Evolutionary conservation across 2,888 invertebrate species (phyloP), one percentile per base, ranked within the genome.

Genomic region (Eupithecia subumbrata): DNA sequence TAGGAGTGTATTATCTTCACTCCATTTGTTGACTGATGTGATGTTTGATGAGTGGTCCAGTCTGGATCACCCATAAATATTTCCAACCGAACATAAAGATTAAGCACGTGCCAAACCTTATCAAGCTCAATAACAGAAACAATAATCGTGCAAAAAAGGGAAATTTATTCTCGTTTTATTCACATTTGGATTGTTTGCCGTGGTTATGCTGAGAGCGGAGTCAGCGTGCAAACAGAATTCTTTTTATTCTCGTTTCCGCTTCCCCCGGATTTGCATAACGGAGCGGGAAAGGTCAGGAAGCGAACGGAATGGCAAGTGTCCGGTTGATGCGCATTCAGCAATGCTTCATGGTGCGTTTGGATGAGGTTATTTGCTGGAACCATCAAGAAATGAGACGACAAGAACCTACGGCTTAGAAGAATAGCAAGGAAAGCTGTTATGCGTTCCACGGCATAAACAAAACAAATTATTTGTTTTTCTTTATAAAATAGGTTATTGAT

Each of bases 241-340:
- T 94, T 95, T 95, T 95, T 94, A 93, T 94, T 95, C 93, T 86
- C 87, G 88, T 91, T 91, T 87, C 92, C 90, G 92, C 93, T 95
- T 92, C 93, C 92, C 91, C 85, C 86, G 85, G 89, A 94, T 95
- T 95, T 94, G 93, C 95, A 95, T 95, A 95, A 92, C 94, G 92
- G 90, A 93, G 91, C 92, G 91, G 92, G 93, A 92, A 93, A 94
- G 95, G 95, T 95, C 94, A 94, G 94, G 89, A 94, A 94, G 93
- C 92, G 94, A 93, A 94, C 89, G 87, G 89, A 92, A 93, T 92
- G 92, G 93, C 92, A 94, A 94, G 93, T 92, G 94, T 92, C 92
- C 92, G 89, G 90, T 89, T 90, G 91, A 90, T 91, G 93, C 87
- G 87, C 86, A 91, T 89, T 95, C 94, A 94, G 94, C 94, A 89